phyloP scores from a whole-genome alignment of 2,113 vertebrate genomes.

The Tympanuchus pallidicinctus region DNA sequence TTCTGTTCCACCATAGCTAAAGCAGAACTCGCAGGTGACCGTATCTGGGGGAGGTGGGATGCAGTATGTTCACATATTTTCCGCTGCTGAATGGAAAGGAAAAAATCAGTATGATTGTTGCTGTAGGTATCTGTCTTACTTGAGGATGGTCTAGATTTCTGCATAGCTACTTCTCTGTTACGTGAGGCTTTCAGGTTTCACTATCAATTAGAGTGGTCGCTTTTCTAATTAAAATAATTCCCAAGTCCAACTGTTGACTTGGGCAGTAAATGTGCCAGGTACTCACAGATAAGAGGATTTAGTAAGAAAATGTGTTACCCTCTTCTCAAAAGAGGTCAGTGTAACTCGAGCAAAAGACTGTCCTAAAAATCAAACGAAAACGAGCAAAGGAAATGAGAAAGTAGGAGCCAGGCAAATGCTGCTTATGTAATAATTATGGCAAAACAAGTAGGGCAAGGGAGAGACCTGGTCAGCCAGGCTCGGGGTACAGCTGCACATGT shows the following conservation, averaged over 20 bases:
- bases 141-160: background rate
- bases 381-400: background rate
- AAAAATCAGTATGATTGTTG: background rate
- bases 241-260: constrained; percentile 20
- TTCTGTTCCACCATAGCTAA: background rate
- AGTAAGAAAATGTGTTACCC: constrained; percentile 35
- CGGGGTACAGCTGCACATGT: rapidly evolving
- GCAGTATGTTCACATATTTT: constrained; percentile 35
- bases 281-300: constrained; percentile 54
- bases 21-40: background rate
- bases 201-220: constrained; percentile 10
- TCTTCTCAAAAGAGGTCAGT: constrained; percentile 57
- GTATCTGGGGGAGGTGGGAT: background rate
- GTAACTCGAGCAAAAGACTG: constrained; percentile 49
- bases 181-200: background rate
- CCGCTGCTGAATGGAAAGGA: constrained; percentile 17
- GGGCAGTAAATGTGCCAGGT: background rate
- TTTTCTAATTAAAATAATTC: constrained; percentile 58
- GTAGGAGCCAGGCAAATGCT: constrained; percentile 28
- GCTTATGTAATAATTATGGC: constrained; percentile 55
- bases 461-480: rapidly evolving
- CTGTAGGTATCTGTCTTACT: background rate
- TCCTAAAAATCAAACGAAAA: constrained; percentile 57
- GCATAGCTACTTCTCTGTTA: background rate
- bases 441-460: constrained; percentile 50